Base-by-base conservation (phyloP, 2,888 invertebrate species). In the Globia sparganii region DNA sequence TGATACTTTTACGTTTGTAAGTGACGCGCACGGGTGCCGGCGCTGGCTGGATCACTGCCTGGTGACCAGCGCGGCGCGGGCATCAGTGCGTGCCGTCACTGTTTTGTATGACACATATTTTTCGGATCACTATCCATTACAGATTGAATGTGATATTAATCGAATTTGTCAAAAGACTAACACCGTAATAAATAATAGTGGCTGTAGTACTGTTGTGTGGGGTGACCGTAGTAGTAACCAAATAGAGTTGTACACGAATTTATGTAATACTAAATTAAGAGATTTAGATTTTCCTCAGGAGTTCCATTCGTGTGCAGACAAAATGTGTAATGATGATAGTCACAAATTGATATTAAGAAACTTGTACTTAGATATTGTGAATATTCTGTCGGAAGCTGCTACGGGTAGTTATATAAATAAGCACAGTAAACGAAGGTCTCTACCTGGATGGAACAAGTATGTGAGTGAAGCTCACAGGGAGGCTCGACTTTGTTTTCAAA, bases 111-210 rank as follows among this genome's bases (percentile, higher is more conserved):
- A n/a, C 49, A 43, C 64, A 56, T 73, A 65, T 66, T 65, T 43
- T 46, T 73, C 72, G 5, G 72, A 73, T 34, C 72, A 73, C 56
- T 40, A 65, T 43, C 72, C 72, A 43, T 65, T 73, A 43, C 25
- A 46, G 43, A 40, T 66, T 43, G 43, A 37, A 5, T 73, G 72
- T 73, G 59, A 73, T 43, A 43, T 73, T 59, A 73, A 73, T 43
- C 43, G 43, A 43, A 43, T 43, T 43, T 43, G 53, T 72, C 43
- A 43, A 43, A 43, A 43, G 43, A 43, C 43, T 49, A 72, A 64
- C 64, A 37, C 53, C 64, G 37, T 72, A 53, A 72, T 34, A 64
- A 13, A 53, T 62, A 72, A 64, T 64, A 46, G 49, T 37, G 34
- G 5, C 15, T 53, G 37, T 46, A n/a, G 37, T 53, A 53, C 64